A percentile compares a stretch with the other conserved stretches of the same genome.
Evolutionary conservation across 2,113 vertebrate genomes (phyloP).

Genomic region (Scopus umbretta): DNA sequence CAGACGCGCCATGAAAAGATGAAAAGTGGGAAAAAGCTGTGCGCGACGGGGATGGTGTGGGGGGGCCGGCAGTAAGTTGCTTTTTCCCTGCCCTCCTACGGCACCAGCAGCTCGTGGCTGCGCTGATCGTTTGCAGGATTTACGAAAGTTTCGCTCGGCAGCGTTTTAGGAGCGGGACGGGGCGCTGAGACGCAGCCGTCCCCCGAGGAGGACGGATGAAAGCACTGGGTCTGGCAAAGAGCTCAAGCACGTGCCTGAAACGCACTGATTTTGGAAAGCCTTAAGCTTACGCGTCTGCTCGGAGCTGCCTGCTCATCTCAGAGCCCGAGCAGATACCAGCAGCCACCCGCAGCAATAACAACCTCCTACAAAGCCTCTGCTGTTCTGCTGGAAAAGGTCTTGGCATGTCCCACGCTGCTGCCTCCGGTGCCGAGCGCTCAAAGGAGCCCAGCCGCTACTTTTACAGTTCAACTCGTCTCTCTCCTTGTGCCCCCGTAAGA

Average conservation of each 20-base stretch:
- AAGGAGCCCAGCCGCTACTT: neutral
- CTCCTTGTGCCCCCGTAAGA: neutral
- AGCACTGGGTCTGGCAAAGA: neutral
- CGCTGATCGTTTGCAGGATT: accelerated
- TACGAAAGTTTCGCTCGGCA: neutral
- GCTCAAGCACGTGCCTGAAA: neutral
- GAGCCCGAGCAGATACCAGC: neutral
- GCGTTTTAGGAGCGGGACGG: neutral
- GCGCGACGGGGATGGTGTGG: neutral
- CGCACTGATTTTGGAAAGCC: neutral
- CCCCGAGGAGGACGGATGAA: neutral
- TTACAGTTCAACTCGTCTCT: neutral
- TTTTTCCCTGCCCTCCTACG: neutral
- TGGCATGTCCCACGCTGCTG: neutral
- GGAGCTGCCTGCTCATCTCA: neutral
- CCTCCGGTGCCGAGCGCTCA: neutral
- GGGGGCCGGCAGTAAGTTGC: neutral
- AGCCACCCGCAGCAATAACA: neutral
- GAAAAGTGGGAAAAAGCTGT: neutral
- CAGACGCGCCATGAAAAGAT: accelerated
- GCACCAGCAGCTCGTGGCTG: neutral
- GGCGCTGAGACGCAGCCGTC: accelerated
- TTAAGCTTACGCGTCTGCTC: accelerated
- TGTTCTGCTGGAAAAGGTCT: neutral
- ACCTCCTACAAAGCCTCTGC: neutral